phyloP scores from a whole-genome alignment of 2,113 vertebrate genomes.

The Tretioscincus oriximinensis region DNA sequence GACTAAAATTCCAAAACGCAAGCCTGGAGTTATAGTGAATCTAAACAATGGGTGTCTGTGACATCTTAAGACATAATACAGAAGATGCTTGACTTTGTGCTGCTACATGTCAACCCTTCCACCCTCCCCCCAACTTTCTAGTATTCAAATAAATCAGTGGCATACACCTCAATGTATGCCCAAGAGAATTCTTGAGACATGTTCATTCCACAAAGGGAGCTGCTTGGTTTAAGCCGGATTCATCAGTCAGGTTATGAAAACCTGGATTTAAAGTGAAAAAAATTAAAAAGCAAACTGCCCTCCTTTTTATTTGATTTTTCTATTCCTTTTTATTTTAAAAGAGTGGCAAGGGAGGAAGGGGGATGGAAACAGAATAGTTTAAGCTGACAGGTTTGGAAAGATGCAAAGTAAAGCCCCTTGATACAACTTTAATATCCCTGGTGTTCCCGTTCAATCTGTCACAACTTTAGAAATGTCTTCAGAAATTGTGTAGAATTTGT shows the following conservation, averaged over 20 bases:
- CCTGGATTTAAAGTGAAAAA: conserved; percentile 36
- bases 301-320: neutral
- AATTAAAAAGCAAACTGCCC: neutral
- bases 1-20: neutral
- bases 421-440: conserved; percentile 39
- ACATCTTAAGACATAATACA: conserved; percentile 31
- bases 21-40: neutral
- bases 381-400: conserved; percentile 42
- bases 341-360: neutral
- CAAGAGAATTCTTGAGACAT: conserved; percentile 49
- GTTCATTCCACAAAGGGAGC: conserved; percentile 55
- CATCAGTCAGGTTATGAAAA: conserved; percentile 57
- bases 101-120: conserved; percentile 22
- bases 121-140: conserved; percentile 33
- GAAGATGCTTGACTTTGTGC: conserved; percentile 45
- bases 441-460: conserved; percentile 22
- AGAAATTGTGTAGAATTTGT: neutral
- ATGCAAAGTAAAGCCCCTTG: conserved; percentile 34
- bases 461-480: neutral
- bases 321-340: conserved; percentile 1
- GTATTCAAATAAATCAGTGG: conserved; percentile 54
- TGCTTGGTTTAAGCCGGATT: conserved; percentile 59
- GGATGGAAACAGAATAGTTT: conserved; percentile 14
- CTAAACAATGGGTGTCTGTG: conserved; percentile 24
- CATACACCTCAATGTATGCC: conserved; percentile 52